Conservation (phyloP, 1,140 invertebrate genomes). For the Xylocopa sonorina region DNA sequence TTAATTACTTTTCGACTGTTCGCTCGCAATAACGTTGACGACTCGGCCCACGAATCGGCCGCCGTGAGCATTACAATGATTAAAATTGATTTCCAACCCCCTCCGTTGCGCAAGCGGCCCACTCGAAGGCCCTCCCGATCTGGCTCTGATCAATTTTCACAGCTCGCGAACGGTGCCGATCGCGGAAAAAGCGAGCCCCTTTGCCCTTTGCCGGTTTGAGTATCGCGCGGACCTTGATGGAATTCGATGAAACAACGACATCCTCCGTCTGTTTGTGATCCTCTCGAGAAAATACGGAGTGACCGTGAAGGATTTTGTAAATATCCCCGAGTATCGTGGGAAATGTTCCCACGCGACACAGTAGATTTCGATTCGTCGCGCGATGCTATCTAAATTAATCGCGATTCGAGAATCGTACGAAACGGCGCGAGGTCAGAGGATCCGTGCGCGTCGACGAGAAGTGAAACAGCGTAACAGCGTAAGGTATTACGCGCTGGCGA, state of each 20-base stretch:
- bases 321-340: too few species aligned
- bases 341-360: too few species aligned
- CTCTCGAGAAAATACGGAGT: background rate
- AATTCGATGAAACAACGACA: constrained; percentile 3
- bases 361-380: background rate
- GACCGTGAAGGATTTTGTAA: too few species aligned
- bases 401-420: background rate
- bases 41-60: background rate
- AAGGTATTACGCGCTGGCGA: background rate
- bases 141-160: constrained; percentile 1
- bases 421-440: background rate
- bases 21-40: constrained; percentile 9
- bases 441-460: background rate
- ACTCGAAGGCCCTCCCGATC: background rate
- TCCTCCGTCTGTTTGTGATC: background rate
- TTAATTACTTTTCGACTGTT: constrained; percentile 31
- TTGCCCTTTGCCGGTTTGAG: background rate
- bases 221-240: background rate
- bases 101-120: background rate
- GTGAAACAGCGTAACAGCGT: background rate
- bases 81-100: constrained; percentile 32
- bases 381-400: background rate
- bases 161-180: background rate
- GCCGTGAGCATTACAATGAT: constrained; percentile 22
- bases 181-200: too few species aligned